Evolutionary conservation across 2,888 invertebrate genomes (phyloP), one percentile per base, ranked within the genome.

Genomic region (Macrosoma leucophasiata): DNA sequence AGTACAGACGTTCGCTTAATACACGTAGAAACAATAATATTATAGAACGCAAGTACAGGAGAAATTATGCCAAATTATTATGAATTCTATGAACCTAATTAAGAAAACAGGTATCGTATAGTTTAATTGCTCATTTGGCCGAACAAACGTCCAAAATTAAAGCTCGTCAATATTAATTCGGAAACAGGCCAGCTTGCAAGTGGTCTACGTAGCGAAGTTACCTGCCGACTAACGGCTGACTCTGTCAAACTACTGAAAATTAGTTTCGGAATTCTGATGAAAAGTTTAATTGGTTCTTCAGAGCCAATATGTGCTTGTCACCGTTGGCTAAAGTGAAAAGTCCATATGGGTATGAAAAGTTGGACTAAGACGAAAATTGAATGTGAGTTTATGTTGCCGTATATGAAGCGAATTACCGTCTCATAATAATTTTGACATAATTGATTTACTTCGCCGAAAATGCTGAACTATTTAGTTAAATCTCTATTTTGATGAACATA

Each of bases 231-330:
- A 55, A 64, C 52, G 41, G 75, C 78, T 77, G 78, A 81, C 78
- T 71, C 62, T 67, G 74, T 73, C 75, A 72, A 79, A 81, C 76
- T 73, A 60, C 62, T 62, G 72, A 65, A 79, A 82, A 79, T 82
- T 82, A 77, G 78, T 82, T 79, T 61, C 66, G 52, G 49, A 73
- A 75, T 77, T 74, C 62, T 62, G 72, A 71, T 74, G 75, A 75
- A 76, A 82, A 82, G 76, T 82, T 82, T 81, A 81, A 82, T 82
- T 81, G 78, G 70, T 73, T 77, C 59, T 66, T 74, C 72, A 66
- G 61, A 70, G 68, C 70, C 74, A 74, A 73, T 74, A 67, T 72
- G 70, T 73, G 68, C 58, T 47, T 50, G 63, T 52, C 58, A 53
- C 56, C 58, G 69, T 64, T 68, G 56, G 62, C 56, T 65, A 60